A percentile compares a stretch with the other conserved stretches of the same genome.
These are phyloP conservation scores for Myiagra hebetior DNA, from an alignment of 2,113 vertebrate species.

Conservation along the genomic window DNA sequence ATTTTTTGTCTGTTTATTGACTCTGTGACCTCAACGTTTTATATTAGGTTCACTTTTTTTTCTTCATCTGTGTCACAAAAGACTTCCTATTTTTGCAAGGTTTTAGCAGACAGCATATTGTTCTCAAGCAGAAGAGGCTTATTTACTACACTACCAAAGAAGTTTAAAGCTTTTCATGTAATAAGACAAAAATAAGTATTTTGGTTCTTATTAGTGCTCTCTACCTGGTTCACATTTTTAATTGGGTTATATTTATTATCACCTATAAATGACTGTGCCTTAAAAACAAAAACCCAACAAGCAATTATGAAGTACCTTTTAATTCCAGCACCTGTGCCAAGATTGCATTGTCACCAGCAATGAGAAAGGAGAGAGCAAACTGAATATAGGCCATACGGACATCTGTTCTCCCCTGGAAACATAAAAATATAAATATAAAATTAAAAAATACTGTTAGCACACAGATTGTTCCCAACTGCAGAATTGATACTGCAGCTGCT, in stretches of 20 bases:
- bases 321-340: conserved; percentile 85
- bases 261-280: background rate
- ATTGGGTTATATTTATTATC: background rate
- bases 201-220: background rate
- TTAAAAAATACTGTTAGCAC: background rate
- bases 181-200: background rate
- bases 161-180: background rate
- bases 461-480: background rate
- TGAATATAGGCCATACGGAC: conserved; percentile 90
- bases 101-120: background rate
- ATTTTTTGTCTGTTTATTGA: background rate
- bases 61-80: background rate
- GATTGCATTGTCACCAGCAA: conserved; percentile 83
- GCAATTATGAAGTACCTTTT: conserved; percentile 80
- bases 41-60: background rate
- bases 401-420: conserved; percentile 80
- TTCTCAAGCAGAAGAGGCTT: background rate
- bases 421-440: background rate
- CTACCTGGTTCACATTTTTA: background rate
- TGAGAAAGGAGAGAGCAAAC: conserved; percentile 90
- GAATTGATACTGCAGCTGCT: background rate
- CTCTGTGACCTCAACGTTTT: background rate
- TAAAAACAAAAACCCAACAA: background rate
- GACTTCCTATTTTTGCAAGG: background rate
- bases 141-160: background rate